Percentiles rank a stretch among this genome's conserved stretches.
These are phyloP conservation scores for Xyliphius kryptos DNA, from an alignment of 2,113 vertebrate genomes.

Conservation along the genomic window DNA sequence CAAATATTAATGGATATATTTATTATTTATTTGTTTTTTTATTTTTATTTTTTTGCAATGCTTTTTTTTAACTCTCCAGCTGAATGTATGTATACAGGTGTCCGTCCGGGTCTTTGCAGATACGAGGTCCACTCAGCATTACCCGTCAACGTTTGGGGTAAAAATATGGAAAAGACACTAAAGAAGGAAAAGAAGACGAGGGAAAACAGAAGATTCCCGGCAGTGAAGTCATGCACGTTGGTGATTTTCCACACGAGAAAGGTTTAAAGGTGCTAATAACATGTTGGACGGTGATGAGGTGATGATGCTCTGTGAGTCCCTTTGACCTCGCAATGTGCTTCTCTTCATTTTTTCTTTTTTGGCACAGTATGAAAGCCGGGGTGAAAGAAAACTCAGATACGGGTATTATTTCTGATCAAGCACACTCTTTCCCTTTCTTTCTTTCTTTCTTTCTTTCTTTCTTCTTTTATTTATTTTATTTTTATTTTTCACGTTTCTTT, in stretches of 20 bases:
- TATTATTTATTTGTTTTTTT: too few species aligned
- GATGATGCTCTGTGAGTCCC: conserved; percentile 66
- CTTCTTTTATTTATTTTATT: conserved; percentile 48
- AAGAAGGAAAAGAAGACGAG: conserved; percentile 56
- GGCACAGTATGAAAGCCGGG: conserved; percentile 61
- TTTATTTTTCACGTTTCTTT: conserved; percentile 40
- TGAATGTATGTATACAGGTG: conserved; percentile 66
- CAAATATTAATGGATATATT: conserved; percentile 51
- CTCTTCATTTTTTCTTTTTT: conserved; percentile 46
- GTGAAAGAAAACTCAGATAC: conserved; percentile 65
- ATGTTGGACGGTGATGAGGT: conserved; percentile 65
- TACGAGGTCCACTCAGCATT: conserved; percentile 63
- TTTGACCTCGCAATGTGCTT: conserved; percentile 62
- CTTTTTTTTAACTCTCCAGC: conserved; percentile 50
- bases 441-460: conserved; percentile 35
- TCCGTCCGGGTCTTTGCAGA: conserved; percentile 59
- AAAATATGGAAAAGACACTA: conserved; percentile 70
- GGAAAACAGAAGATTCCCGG: too few species aligned
- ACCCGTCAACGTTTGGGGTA: conserved; percentile 66
- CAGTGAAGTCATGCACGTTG: too few species aligned
- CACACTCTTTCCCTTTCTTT: conserved; percentile 71
- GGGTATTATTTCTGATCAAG: conserved; percentile 73
- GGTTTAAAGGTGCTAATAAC: conserved; percentile 71
- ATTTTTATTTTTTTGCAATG: too few species aligned
- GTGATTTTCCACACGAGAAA: conserved; percentile 62